phyloP scores from a whole-genome alignment of 2,113 vertebrate genomes.

The Sardina pilchardus region DNA sequence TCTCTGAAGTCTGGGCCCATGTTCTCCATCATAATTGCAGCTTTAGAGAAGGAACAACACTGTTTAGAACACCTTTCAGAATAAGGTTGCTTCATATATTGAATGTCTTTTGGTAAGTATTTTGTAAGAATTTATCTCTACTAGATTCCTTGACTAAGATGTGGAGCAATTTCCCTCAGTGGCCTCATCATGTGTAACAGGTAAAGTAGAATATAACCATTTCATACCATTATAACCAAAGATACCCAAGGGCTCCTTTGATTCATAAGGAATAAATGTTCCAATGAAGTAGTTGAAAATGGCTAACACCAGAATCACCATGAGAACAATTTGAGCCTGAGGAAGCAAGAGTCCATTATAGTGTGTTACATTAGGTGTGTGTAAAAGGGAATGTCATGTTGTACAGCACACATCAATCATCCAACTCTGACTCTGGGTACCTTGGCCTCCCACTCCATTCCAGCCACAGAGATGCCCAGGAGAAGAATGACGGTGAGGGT shows the following conservation, averaged over 20 bases:
- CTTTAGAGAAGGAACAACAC: slow-evolving; percentile 57
- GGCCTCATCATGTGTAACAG: not conserved
- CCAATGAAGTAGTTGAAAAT: slow-evolving; percentile 90
- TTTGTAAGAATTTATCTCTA: not conserved
- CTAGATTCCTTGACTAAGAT: not conserved
- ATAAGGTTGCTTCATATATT: not conserved
- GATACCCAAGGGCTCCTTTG: slow-evolving; percentile 89
- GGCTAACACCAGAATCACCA: slow-evolving; percentile 87
- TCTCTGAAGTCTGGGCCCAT: slow-evolving; percentile 90
- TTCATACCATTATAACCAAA: slow-evolving; percentile 87
- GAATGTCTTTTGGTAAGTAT: not conserved
- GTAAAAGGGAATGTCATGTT: not conserved
- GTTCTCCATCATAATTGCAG: slow-evolving; percentile 90
- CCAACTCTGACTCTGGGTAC: slow-evolving; percentile 62
- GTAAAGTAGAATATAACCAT: not conserved
- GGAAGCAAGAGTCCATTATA: slow-evolving; percentile 40
- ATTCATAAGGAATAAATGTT: slow-evolving; percentile 83
- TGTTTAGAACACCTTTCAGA: not conserved
- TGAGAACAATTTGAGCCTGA: slow-evolving; percentile 90
- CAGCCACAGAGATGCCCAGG: slow-evolving; percentile 92
- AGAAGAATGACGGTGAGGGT: slow-evolving; percentile 89
- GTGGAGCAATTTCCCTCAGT: not conserved
- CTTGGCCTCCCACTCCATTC: slow-evolving; percentile 99
- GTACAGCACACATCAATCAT: not conserved
- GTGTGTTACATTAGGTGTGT: not conserved